Evolutionary conservation across 2,797 vertebrate species (phyloP).

Genomic region (Mormyrops boulengeri): DNA sequence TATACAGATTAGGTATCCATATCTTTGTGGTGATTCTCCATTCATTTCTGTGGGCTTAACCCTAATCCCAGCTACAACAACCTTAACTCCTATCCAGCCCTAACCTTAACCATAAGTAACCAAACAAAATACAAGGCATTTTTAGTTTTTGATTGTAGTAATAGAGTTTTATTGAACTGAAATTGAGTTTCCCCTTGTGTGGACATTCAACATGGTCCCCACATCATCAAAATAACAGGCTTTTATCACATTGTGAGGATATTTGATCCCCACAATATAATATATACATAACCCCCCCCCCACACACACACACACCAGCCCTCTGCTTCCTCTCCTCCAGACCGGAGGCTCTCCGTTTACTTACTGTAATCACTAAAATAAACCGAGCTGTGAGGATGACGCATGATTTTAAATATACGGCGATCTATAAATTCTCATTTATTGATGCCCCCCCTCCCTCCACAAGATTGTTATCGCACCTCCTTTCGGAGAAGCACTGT

Average conservation of each 20-base stretch:
- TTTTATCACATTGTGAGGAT: neutral
- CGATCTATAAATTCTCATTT: neutral
- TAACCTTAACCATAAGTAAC: neutral
- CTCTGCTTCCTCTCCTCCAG: neutral
- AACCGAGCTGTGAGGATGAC: neutral
- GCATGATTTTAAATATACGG: neutral
- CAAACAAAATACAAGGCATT: neutral
- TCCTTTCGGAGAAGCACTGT: neutral
- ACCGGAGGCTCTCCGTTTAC: neutral
- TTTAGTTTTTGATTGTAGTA: neutral
- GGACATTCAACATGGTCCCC: neutral
- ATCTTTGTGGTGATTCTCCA: neutral
- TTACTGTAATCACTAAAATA: neutral
- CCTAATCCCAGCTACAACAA: neutral
- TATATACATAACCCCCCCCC: neutral
- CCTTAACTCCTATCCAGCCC: neutral
- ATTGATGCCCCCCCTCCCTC: neutral
- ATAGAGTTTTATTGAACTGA: neutral
- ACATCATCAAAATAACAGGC: neutral
- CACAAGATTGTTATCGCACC: neutral
- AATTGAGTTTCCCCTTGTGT: neutral
- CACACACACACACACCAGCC: neutral
- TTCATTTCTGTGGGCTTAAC: neutral
- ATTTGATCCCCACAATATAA: neutral
- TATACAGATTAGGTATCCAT: neutral